Evolutionary conservation across 2,888 invertebrate species (phyloP).

Genomic region (Stegana nigrithorax): DNA sequence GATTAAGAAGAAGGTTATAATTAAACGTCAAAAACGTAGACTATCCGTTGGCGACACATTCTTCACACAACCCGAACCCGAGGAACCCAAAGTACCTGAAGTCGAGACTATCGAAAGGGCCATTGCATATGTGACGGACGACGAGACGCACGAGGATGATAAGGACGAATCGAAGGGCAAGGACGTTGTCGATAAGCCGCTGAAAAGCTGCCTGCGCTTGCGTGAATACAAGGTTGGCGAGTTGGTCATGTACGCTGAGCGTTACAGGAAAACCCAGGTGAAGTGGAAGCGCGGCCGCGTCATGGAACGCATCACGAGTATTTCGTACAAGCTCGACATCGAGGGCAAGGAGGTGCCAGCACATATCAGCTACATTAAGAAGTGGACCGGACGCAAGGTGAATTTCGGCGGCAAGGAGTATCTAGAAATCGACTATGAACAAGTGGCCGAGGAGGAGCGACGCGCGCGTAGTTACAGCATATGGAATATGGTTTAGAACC

Average conservation of each 20-base stretch:
- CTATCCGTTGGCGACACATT: slow-evolving; percentile 62
- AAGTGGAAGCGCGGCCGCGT: slow-evolving; percentile 64
- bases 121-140: slow-evolving; percentile 56
- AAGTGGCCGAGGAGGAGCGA: slow-evolving; percentile 63
- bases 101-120: slow-evolving; percentile 65
- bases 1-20: slow-evolving; percentile 66
- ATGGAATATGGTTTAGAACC: slow-evolving; percentile 63
- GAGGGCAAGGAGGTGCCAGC: slow-evolving; percentile 66
- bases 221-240: slow-evolving; percentile 65
- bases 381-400: slow-evolving; percentile 64
- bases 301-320: slow-evolving; percentile 65
- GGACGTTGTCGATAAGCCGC: slow-evolving; percentile 40
- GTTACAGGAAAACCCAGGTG: slow-evolving; percentile 63
- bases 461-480: slow-evolving; percentile 64
- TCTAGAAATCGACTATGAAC: slow-evolving; percentile 67
- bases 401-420: slow-evolving; percentile 67
- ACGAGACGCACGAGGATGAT: slow-evolving; percentile 41
- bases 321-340: slow-evolving; percentile 65
- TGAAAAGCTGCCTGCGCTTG: slow-evolving; percentile 61
- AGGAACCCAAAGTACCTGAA: slow-evolving; percentile 49
- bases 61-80: slow-evolving; percentile 52
- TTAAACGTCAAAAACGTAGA: slow-evolving; percentile 63
- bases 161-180: slow-evolving; percentile 35
- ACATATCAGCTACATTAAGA: slow-evolving; percentile 67
- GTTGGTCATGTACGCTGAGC: slow-evolving; percentile 64